Percentiles rank a stretch among this genome's conserved stretches.
These are phyloP conservation scores for Hyphantria cunea DNA, from an alignment of 1,140 invertebrate genomes.

Conservation along the genomic window DNA sequence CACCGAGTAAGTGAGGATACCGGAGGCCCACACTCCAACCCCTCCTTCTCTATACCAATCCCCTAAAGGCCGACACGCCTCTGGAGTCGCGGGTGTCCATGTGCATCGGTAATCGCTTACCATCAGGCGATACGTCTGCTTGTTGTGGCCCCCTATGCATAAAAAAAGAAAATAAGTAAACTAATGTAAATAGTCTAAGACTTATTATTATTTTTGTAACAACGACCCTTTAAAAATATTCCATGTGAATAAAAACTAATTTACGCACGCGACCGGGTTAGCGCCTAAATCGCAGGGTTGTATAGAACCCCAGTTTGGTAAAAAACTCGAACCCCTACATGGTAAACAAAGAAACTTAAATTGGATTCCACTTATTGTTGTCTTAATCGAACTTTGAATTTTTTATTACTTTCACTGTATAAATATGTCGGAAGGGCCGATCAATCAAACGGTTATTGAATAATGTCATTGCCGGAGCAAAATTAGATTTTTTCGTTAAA, in stretches of 20 bases:
- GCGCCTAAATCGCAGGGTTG: slow-evolving; percentile 43
- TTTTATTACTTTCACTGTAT: slow-evolving; percentile 51
- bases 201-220: no score
- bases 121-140: no score
- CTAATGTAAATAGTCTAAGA: no score
- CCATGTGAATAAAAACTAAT: slow-evolving; percentile 16
- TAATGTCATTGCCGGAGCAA: neutral
- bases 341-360: slow-evolving; percentile 60
- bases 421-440: slow-evolving; percentile 8
- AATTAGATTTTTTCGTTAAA: neutral
- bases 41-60: no score
- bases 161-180: no score
- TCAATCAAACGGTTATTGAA: slow-evolving; percentile 16
- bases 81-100: no score
- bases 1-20: no score
- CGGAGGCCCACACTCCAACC: no score
- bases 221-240: no score
- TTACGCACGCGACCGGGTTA: slow-evolving; percentile 41
- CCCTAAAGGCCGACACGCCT: no score
- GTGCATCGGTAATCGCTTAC: no score
- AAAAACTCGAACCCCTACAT: slow-evolving; percentile 44
- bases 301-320: slow-evolving; percentile 26
- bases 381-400: slow-evolving; percentile 57
- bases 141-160: no score
- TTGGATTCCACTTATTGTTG: slow-evolving; percentile 49